phyloP scores from a whole-genome alignment of 2,888 invertebrate genomes.

The Scaptomyza tumidula region DNA sequence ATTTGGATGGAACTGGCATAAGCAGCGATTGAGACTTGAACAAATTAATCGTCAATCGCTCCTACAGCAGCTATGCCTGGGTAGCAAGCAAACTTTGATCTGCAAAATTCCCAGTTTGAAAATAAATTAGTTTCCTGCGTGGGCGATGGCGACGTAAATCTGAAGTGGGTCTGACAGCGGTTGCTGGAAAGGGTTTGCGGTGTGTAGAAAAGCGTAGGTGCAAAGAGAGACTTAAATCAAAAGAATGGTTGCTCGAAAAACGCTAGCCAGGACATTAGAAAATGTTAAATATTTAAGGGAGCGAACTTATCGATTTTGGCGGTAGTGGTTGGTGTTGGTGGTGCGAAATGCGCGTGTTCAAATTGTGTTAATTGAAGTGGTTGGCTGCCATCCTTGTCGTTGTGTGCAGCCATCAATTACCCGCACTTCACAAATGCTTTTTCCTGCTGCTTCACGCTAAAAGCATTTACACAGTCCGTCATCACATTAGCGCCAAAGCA shows the following conservation, averaged over 20 bases:
- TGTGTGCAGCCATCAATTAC: conserved; percentile 70
- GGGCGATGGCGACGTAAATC: conserved; percentile 70
- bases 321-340: conserved; percentile 9
- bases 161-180: conserved; percentile 77
- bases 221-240: background rate
- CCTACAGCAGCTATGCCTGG: conserved; percentile 1
- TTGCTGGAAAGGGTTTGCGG: conserved; percentile 1
- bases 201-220: background rate
- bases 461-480: conserved; percentile 68
- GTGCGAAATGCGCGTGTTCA: conserved; percentile 38
- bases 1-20: conserved; percentile 16
- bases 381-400: conserved; percentile 44
- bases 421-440: conserved; percentile 62
- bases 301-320: conserved; percentile 65
- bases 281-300: conserved; percentile 66
- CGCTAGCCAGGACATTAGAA: conserved; percentile 32
- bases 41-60: conserved; percentile 72
- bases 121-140: conserved; percentile 75
- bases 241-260: conserved; percentile 1
- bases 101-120: conserved; percentile 68
- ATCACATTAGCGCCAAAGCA: conserved; percentile 55
- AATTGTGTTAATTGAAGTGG: conserved; percentile 75
- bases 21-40: conserved; percentile 66
- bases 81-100: conserved; percentile 41
- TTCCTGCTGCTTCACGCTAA: conserved; percentile 47